phyloP scores from a whole-genome alignment of 2,113 vertebrate species.

The Poeciliopsis prolifica region DNA sequence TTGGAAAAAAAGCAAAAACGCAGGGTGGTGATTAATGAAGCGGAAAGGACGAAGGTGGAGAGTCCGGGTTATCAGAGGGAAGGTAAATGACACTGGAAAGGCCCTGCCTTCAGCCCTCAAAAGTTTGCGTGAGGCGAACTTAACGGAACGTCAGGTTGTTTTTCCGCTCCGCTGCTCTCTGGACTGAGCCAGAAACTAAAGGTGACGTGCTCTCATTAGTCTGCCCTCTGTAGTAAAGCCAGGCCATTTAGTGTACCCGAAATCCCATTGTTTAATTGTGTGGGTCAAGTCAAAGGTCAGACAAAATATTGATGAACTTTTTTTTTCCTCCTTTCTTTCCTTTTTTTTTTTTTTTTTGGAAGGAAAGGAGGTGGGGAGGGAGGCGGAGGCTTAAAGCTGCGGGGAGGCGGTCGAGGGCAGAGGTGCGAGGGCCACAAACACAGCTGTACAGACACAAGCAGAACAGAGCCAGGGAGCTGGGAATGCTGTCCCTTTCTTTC shows the following conservation, averaged over 20 bases:
- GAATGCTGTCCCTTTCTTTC: constrained; percentile 7
- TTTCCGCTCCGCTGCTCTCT: constrained; percentile 74
- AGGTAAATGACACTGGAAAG: constrained; percentile 65
- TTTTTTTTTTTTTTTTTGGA: too few species aligned
- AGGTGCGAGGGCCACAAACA: constrained; percentile 72
- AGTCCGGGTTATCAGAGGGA: constrained; percentile 32
- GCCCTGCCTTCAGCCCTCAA: constrained; percentile 63
- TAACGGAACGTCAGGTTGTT: constrained; percentile 75
- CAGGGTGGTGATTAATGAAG: constrained; percentile 9
- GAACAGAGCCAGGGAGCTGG: constrained; percentile 27
- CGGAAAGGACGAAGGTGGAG: constrained; percentile 24
- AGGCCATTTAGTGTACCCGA: constrained; percentile 81
- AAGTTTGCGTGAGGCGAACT: constrained; percentile 80
- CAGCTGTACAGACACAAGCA: constrained; percentile 65
- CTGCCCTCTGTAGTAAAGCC: constrained; percentile 77
- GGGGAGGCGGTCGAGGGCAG: constrained; percentile 51
- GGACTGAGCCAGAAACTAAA: constrained; percentile 79
- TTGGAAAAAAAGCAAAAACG: not conserved
- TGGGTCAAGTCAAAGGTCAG: constrained; percentile 80
- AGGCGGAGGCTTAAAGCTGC: constrained; percentile 44
- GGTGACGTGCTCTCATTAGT: constrained; percentile 85
- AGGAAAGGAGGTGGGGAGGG: constrained; percentile 39
- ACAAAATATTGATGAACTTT: constrained; percentile 84
- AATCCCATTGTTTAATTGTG: constrained; percentile 80
- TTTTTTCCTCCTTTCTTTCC: constrained; percentile 18